phyloP scores from a whole-genome alignment of 2,113 vertebrate genomes.

The Odocoileus hemionus region DNA sequence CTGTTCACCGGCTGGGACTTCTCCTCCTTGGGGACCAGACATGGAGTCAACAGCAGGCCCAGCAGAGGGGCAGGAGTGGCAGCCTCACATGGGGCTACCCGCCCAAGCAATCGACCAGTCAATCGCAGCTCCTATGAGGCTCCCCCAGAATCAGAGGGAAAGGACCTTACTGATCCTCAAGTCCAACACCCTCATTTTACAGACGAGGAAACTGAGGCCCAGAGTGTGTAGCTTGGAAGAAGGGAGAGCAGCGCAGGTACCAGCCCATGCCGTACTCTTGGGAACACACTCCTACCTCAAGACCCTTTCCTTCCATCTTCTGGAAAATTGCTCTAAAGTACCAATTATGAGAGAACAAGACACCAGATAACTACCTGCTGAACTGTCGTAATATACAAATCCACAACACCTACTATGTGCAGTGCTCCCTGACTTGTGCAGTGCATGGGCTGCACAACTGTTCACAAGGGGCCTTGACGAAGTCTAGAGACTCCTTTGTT shows the following conservation, averaged over 20 bases:
- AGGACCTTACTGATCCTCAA: not conserved
- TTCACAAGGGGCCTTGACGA: not conserved
- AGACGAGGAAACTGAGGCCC: not conserved
- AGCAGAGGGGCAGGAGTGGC: not conserved
- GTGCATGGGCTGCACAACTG: too few relatives aligned
- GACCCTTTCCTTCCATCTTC: not conserved
- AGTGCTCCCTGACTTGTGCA: not conserved
- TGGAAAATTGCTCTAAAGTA: not conserved
- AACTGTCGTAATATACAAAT: not conserved
- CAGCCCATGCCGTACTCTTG: fast-evolving
- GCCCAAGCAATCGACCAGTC: not conserved
- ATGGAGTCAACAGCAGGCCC: not conserved
- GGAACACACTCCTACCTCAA: not conserved
- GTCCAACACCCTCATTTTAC: not conserved
- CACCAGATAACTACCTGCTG: not conserved
- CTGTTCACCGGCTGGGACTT: not conserved
- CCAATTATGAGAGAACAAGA: fast-evolving
- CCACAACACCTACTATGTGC: not conserved
- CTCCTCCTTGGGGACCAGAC: conserved; percentile 35
- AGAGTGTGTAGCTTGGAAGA: not conserved
- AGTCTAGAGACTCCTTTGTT: not conserved
- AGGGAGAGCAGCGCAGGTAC: too few relatives aligned
- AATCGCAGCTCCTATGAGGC: not conserved
- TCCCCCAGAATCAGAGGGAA: not conserved
- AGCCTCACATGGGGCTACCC: not conserved